These are phyloP conservation scores for Dicrurus megarhynchus DNA, from an alignment of 2,113 vertebrate species.

Conservation along the genomic window DNA sequence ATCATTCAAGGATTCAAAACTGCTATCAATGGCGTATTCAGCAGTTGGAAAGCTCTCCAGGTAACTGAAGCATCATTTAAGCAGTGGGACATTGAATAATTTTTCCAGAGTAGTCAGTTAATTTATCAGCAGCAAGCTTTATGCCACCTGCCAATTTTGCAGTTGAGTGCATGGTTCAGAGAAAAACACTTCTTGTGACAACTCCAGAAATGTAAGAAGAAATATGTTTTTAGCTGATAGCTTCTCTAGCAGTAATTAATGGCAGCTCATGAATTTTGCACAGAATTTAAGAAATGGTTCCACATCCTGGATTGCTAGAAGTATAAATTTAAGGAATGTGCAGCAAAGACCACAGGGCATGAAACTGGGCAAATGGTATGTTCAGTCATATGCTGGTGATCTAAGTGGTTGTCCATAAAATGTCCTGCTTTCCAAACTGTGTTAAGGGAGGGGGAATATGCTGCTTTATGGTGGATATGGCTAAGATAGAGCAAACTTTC, in stretches of 20 bases:
- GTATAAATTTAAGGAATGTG: not conserved
- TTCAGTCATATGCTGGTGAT: not conserved
- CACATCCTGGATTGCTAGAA: not conserved
- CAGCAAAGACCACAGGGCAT: not conserved
- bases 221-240: not conserved
- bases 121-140: not conserved
- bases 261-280: not conserved
- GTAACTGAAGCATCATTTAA: constrained; percentile 72
- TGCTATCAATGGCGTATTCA: constrained; percentile 94
- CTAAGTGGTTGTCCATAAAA: not conserved
- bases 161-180: not conserved
- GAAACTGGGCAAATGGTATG: not conserved
- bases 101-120: not conserved
- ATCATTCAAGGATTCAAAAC: constrained; percentile 88
- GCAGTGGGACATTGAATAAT: not conserved
- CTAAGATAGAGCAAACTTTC: not conserved
- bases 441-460: not conserved
- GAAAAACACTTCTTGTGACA: not conserved
- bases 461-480: not conserved
- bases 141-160: not conserved
- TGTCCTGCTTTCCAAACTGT: not conserved
- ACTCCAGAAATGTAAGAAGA: not conserved
- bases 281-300: not conserved
- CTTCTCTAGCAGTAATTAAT: not conserved
- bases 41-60: constrained; percentile 96